Evolutionary conservation across 1,140 invertebrate species (phyloP), one percentile per base, ranked within the genome.

Genomic region (Colletes latitarsis): DNA sequence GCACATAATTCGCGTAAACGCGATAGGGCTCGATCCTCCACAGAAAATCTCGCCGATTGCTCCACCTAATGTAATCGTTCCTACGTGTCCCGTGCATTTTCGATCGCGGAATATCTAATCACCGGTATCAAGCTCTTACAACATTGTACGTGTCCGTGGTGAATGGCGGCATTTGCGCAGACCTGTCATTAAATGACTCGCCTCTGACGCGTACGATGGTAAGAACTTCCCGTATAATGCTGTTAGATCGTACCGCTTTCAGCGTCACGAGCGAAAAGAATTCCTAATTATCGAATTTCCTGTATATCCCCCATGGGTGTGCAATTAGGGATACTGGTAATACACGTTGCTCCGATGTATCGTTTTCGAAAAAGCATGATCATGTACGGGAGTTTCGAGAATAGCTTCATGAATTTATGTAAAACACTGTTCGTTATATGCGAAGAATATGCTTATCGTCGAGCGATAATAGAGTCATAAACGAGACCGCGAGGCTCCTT

Each of bases 131-230:
- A 58, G 41, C 17, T 30, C n/a, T 67, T 58, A 63, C 64, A 67
- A 67, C 81, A 69, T 64, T 49, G 49, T 70, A 67, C 62, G 21
- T 52, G 43, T 43, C 43, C 4, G 21, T 17, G 52, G 19, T 39
- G 73, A 77, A 83, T 77, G 19, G 49, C 57, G n/a, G 57, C 52
- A 73, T 67, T 67, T 83, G 53, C 68, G 39, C 77, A 71, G 69
- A 49, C 70, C 58, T 21, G 46, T 82, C 49, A 64, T 83, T 83
- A 77, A 49, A 15, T 10, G 39, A 21, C n/a, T 60, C 46, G 81
- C 43, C 43, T 82, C 49, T 62, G 63, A 82, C 43, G 9, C 64
- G 43, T 49, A 30, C 58, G 82, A 78, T 78, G 73, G 73, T 4
- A 30, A 79, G 69, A 57, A 60, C 57, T 84, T 84, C 64, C 49